Conservation (phyloP, 2,888 invertebrate genomes). For the Ferrisia virgata region DNA sequence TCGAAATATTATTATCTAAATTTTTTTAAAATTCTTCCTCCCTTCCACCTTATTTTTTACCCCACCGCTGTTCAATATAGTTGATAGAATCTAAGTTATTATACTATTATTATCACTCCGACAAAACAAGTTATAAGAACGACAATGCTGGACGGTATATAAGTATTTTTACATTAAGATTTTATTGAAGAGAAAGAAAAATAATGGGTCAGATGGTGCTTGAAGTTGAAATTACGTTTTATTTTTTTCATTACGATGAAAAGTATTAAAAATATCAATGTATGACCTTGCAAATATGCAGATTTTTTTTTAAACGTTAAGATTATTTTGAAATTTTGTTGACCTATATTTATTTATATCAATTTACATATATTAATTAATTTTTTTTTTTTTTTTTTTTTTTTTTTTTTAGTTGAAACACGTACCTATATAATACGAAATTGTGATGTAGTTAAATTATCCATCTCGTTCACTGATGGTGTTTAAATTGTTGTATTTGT, state of each 20-base stretch:
- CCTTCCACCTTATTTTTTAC: neutral
- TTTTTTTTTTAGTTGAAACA: conserved; percentile 13
- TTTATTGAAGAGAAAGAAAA: neutral
- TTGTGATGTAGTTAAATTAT: conserved; percentile 20
- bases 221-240: neutral
- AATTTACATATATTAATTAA: neutral
- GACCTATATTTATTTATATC: neutral
- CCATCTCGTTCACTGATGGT: conserved; percentile 18
- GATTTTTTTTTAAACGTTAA: neutral
- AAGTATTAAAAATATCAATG: neutral
- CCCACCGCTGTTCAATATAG: neutral
- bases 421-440: neutral
- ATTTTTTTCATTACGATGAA: neutral
- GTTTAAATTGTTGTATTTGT: conserved; percentile 9
- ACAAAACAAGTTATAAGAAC: neutral
- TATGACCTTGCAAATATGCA: neutral
- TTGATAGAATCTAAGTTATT: neutral
- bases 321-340: conserved; percentile 1
- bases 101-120: neutral
- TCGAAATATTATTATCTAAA: no score
- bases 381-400: neutral
- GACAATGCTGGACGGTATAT: neutral
- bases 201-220: neutral
- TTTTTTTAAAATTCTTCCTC: neutral
- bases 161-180: neutral